Percentiles rank a stretch among this genome's conserved stretches.
These are phyloP conservation scores for Chaetops frenatus DNA, from an alignment of 2,113 vertebrate species.

Conservation along the genomic window DNA sequence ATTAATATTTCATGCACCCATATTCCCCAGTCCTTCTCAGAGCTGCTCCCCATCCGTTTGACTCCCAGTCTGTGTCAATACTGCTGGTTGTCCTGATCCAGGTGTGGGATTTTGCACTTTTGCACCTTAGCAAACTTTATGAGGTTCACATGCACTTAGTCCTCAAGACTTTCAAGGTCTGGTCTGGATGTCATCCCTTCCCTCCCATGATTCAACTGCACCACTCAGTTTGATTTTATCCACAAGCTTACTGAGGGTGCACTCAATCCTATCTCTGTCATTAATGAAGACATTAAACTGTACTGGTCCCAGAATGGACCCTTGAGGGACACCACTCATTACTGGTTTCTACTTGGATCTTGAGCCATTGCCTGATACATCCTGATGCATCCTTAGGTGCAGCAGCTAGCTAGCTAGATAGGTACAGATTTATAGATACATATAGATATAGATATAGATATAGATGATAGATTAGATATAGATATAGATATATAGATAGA, in stretches of 20 bases:
- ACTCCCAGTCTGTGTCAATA: not conserved
- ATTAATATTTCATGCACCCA: not conserved
- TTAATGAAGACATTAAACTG: not conserved
- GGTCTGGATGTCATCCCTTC: not conserved
- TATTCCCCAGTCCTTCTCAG: not conserved
- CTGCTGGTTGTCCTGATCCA: not conserved
- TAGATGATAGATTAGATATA: not conserved
- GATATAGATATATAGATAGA: not conserved
- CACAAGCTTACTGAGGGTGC: not conserved
- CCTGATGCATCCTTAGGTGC: not conserved
- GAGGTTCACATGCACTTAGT: fast-evolving
- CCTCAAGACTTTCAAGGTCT: not conserved
- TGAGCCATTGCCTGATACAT: not conserved
- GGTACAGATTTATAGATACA: not conserved
- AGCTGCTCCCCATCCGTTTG: not conserved
- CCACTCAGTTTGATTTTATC: not conserved
- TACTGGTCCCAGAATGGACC: not conserved
- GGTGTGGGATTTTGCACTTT: not conserved
- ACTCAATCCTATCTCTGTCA: not conserved
- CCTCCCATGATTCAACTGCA: not conserved
- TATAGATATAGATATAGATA: not conserved
- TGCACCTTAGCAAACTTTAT: not conserved
- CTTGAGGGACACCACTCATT: not conserved
- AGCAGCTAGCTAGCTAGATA: not conserved
- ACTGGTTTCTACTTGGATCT: not conserved